These are phyloP conservation scores for Triops cancriformis DNA, from an alignment of 1,140 invertebrate species.

Conservation along the genomic window DNA sequence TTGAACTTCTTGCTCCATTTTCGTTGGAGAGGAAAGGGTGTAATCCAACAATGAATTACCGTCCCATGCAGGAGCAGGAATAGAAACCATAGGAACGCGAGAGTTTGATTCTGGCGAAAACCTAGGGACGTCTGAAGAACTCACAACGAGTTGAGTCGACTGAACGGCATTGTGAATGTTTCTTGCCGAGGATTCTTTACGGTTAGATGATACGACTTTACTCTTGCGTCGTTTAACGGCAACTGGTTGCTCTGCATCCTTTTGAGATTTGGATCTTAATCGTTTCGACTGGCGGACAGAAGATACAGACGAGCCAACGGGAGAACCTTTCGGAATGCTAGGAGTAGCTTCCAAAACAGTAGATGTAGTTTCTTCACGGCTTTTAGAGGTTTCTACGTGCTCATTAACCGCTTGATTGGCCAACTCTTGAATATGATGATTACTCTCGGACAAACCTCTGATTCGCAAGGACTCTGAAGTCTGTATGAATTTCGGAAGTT, in stretches of 20 bases:
- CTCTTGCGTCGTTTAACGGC: too few species aligned
- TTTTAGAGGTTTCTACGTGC: background rate
- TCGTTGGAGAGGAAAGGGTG: background rate
- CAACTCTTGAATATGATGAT: background rate
- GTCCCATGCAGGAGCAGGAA: background rate
- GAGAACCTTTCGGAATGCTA: background rate
- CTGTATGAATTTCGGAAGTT: constrained; percentile 65
- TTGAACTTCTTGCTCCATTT: background rate
- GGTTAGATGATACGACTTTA: too few species aligned
- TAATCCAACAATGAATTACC: background rate
- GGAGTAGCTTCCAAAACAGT: background rate
- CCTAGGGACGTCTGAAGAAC: too few species aligned
- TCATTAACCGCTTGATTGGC: background rate
- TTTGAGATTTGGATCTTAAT: too few species aligned
- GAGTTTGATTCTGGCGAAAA: too few species aligned
- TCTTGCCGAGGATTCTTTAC: too few species aligned
- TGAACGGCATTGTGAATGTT: too few species aligned
- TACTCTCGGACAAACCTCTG: constrained; percentile 49
- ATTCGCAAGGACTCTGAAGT: constrained; percentile 74
- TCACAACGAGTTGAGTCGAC: too few species aligned
- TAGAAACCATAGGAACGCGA: background rate
- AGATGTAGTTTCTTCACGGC: background rate
- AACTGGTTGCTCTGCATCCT: too few species aligned
- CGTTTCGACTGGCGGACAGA: too few species aligned
- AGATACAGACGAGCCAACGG: background rate